Evolutionary conservation across 2,797 vertebrate species (phyloP), one percentile per base, ranked within the genome.

Genomic region (Helicolenus hilgendorfi): DNA sequence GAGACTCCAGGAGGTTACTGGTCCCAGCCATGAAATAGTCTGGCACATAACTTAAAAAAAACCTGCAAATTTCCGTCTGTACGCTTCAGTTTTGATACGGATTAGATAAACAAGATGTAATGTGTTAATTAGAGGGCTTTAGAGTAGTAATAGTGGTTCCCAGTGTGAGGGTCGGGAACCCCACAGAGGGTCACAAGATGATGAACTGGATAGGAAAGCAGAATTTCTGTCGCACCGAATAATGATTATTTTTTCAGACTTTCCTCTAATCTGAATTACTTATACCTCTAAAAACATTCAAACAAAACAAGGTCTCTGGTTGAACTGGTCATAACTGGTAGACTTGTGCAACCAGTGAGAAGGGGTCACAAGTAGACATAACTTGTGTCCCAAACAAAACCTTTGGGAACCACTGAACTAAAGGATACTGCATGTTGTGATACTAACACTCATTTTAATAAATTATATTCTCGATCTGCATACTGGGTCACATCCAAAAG

Each of bases 401-500:
- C 1, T 1, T 11, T n/a, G 38, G 7, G 4, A 29, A 26, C 20
- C 24, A 33, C 26, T 31, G 13, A 53, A 15, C 22, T 31, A 10
- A 68, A 24, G 4, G 24, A 62, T 18, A 22, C 14, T n/a, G 31
- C 38, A 63, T 56, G 76, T 26, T 26, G 33, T 38, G 38, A 31
- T 38, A 4, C 14, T 29, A 11, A 71, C 3, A 59, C 7, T 55
- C 20, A 67, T 72, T 77, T 83, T 20, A 79, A 79, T 77, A 67
- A 77, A 69, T 33, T 1, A 74, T 69, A 62, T 18, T 77, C 67
- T 72, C 8, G 0, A 22, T 67, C 35, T 72, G 65, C 58, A 81
- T 41, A 76, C 55, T 73, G 67, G 87, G 64, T 77, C 69, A 85
- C 49, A 67, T 70, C 20, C 27, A 15, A 27, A 80, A 60, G 29